These are phyloP conservation scores for Scopus umbretta DNA, from an alignment of 2,113 vertebrate species.

Conservation along the genomic window DNA sequence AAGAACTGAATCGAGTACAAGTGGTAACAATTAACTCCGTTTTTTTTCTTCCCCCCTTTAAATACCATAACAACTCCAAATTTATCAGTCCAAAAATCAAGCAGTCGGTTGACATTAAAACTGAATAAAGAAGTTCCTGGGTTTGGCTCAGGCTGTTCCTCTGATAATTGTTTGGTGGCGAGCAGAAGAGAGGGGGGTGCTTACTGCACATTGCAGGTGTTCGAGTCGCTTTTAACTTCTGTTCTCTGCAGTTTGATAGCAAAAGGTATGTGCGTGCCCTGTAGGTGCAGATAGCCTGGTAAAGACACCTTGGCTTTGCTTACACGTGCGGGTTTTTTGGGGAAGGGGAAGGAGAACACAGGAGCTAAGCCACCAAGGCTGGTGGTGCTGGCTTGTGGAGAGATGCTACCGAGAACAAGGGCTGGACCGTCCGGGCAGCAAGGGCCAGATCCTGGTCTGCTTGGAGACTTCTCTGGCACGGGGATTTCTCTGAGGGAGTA, in stretches of 20 bases:
- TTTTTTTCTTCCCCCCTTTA: conserved; percentile 67
- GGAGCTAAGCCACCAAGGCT: not conserved
- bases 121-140: conserved; percentile 51
- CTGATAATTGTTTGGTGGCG: not conserved
- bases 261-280: not conserved
- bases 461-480: not conserved
- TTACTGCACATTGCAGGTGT: not conserved
- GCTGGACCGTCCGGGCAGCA: rapidly evolving
- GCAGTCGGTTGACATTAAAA: conserved; percentile 49
- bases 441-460: not conserved
- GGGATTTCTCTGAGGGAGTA: not conserved
- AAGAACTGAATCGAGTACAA: conserved; percentile 79
- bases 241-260: not conserved
- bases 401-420: not conserved
- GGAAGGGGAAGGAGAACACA: not conserved
- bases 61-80: conserved; percentile 76
- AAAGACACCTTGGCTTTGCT: not conserved
- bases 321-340: not conserved
- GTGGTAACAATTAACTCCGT: conserved; percentile 81
- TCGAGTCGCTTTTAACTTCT: not conserved
- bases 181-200: not conserved
- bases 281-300: not conserved
- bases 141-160: conserved; percentile 27
- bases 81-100: conserved; percentile 70
- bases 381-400: not conserved